These are phyloP conservation scores for Rhinolophus sinicus DNA, from an alignment of 2,113 vertebrate genomes.

Conservation along the genomic window DNA sequence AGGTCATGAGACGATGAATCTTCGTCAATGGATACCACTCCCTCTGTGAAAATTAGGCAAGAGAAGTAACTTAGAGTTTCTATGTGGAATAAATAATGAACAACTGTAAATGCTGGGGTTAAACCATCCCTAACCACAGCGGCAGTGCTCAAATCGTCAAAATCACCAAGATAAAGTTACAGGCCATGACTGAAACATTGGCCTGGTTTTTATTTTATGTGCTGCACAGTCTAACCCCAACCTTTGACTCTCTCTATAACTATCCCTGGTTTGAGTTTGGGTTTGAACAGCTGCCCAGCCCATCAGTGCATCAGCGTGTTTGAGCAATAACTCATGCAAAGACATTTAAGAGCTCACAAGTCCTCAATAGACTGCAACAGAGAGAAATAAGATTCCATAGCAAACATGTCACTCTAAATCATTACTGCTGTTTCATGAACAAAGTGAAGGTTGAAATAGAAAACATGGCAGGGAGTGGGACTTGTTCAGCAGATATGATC, in stretches of 20 bases:
- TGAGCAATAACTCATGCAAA: constrained; percentile 43
- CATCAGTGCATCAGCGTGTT: background rate
- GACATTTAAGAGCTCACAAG: background rate
- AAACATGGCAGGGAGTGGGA: constrained; percentile 58
- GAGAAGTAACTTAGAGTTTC: background rate
- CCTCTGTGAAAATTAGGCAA: background rate
- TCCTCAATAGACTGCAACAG: constrained; percentile 49
- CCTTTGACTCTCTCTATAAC: constrained; percentile 64
- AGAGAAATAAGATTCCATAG: constrained; percentile 57
- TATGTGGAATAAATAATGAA: constrained; percentile 27
- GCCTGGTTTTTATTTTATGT: constrained; percentile 53
- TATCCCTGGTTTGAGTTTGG: constrained; percentile 60
- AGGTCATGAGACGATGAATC: background rate
- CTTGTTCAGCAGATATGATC: constrained; percentile 39
- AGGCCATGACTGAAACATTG: constrained; percentile 50
- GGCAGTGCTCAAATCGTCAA: constrained; percentile 57
- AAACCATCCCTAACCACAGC: constrained; percentile 49
- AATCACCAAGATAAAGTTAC: constrained; percentile 61
- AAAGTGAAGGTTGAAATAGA: constrained; percentile 52
- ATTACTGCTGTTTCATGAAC: constrained; percentile 33
- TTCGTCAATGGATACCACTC: background rate
- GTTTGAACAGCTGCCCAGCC: constrained; percentile 73
- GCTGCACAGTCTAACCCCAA: constrained; percentile 28
- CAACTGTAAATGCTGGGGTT: background rate
- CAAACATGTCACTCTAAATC: constrained; percentile 68